A percentile compares a stretch with the other conserved stretches of the same genome.
Evolutionary conservation across 2,797 vertebrate genomes (phyloP).

Genomic region (Manis pentadactyla): DNA sequence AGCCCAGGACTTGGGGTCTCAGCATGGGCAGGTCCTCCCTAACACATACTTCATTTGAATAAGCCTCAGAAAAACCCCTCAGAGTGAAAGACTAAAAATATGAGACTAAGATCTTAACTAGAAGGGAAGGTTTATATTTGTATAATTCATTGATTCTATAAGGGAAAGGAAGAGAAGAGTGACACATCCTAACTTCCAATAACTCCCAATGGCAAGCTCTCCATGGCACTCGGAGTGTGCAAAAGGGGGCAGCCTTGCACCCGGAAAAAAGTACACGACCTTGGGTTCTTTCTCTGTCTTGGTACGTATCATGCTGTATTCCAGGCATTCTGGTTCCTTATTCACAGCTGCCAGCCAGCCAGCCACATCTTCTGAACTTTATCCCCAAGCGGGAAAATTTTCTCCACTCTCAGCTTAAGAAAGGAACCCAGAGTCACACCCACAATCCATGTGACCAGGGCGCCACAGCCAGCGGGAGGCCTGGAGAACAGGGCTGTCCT

Average conservation of each 20-base stretch:
- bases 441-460: background rate
- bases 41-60: background rate
- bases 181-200: background rate
- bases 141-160: no score
- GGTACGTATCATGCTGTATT: background rate
- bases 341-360: background rate
- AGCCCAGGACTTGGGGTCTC: background rate
- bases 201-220: background rate
- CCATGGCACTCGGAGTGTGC: accelerated
- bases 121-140: background rate
- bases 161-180: background rate
- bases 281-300: background rate
- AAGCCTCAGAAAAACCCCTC: background rate
- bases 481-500: background rate
- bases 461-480: background rate
- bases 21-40: accelerated
- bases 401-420: conserved; percentile 20
- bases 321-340: background rate
- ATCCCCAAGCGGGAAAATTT: background rate
- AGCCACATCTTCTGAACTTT: conserved; percentile 52
- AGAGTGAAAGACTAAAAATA: background rate
- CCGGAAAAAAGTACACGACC: background rate
- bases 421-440: background rate
- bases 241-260: background rate
- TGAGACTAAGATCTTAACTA: background rate